These are phyloP conservation scores for Silurus aristotelis DNA, from an alignment of 2,797 vertebrate species.

Conservation along the genomic window DNA sequence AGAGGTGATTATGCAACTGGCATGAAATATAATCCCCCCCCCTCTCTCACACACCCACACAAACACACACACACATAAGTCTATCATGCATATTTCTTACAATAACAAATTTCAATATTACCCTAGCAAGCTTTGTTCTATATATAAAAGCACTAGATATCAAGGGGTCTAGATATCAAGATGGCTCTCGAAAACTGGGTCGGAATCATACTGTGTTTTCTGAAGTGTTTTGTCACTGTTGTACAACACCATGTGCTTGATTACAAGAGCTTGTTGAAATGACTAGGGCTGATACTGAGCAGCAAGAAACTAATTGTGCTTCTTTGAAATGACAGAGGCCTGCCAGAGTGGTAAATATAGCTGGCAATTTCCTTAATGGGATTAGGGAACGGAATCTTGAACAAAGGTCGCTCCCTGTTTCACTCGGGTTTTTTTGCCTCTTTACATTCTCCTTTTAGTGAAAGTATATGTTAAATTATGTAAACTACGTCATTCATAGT, in stretches of 20 bases:
- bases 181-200: background rate
- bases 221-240: constrained; percentile 17
- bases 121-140: background rate
- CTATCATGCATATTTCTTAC: background rate
- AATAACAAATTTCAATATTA: background rate
- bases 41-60: too few relatives aligned
- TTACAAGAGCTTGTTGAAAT: constrained; percentile 1
- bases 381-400: background rate
- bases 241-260: constrained; percentile 2
- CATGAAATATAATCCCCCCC: background rate
- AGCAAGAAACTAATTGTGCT: background rate
- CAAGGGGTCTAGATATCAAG: background rate
- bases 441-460: background rate
- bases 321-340: constrained; percentile 23
- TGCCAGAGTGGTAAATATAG: constrained; percentile 33
- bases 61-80: background rate
- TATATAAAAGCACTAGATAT: constrained; percentile 3
- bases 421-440: background rate
- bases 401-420: background rate
- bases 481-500: background rate
- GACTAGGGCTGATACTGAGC: constrained; percentile 37
- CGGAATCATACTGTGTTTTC: background rate
- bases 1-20: background rate
- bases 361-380: constrained; percentile 7
- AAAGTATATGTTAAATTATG: background rate